These are phyloP conservation scores for Ophiothrix spiculata DNA, from an alignment of 35 echinoderm and acorn worm genomes.

Conservation along the genomic window DNA sequence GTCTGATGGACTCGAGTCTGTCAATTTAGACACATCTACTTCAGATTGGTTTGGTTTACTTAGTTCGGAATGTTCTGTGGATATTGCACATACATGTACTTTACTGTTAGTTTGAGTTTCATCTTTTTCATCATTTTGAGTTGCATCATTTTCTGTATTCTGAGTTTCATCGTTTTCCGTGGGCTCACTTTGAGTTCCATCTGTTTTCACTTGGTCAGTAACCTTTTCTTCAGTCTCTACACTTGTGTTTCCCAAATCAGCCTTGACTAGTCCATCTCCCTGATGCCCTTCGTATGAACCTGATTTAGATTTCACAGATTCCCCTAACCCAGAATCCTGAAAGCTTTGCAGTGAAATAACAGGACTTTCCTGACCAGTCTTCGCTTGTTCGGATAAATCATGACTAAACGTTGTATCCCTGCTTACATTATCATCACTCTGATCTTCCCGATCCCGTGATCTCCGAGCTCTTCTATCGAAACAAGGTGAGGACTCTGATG, in stretches of 20 bases:
- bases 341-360: conserved; percentile 44
- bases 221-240: neutral
- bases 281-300: neutral
- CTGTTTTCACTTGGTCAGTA: neutral
- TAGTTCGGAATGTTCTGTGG: neutral
- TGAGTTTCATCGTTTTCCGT: neutral
- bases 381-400: neutral
- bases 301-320: conserved; percentile 18
- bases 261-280: neutral
- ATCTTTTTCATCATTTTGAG: conserved; percentile 23
- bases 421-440: conserved; percentile 15
- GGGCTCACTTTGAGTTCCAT: conserved; percentile 4
- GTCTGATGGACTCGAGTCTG: neutral
- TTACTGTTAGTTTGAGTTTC: too few relatives aligned
- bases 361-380: conserved; percentile 30
- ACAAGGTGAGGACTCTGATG: conserved; percentile 28
- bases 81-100: neutral
- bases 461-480: conserved; percentile 14
- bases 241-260: neutral
- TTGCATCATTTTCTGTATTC: conserved; percentile 4
- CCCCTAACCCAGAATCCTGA: conserved; percentile 55
- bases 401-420: neutral
- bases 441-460: neutral
- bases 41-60: too few relatives aligned
- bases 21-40: neutral